Conservation (phyloP, 1,140 invertebrate genomes). For the Alviniconcha marisindica region DNA sequence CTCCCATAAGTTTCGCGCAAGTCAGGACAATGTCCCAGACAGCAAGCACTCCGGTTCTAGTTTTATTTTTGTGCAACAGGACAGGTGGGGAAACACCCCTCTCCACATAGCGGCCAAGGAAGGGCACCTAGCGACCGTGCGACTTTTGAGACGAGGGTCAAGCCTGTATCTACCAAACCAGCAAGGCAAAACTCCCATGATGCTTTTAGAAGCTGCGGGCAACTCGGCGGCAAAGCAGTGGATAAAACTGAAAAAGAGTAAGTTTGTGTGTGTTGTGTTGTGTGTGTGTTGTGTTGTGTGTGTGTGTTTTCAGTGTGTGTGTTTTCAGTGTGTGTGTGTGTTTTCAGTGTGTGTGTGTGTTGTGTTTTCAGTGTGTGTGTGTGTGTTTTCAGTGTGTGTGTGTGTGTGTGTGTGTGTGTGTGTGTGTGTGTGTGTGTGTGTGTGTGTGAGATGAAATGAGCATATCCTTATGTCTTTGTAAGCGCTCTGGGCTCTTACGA, state of each 20-base stretch:
- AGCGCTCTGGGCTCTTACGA: too few species aligned
- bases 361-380: neutral
- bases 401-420: neutral
- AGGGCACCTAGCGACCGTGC: constrained; percentile 33
- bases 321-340: constrained; percentile 21
- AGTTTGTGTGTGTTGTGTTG: neutral
- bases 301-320: too few species aligned
- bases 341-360: neutral
- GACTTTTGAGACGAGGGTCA: constrained; percentile 24
- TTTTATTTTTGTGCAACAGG: too few species aligned
- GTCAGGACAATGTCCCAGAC: too few species aligned
- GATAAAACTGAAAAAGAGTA: constrained; percentile 9
- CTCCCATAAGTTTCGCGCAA: too few species aligned
- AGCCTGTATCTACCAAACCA: constrained; percentile 30
- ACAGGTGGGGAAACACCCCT: constrained; percentile 42
- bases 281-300: neutral
- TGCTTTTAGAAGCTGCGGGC: constrained; percentile 9
- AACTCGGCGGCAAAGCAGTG: constrained; percentile 27
- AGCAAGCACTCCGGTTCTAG: too few species aligned
- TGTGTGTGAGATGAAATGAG: too few species aligned
- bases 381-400: neutral
- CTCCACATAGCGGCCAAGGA: constrained; percentile 40
- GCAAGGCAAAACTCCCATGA: constrained; percentile 25
- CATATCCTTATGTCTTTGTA: too few species aligned
- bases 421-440: constrained; percentile 17